Evolutionary conservation across 1,140 invertebrate genomes (phyloP).

Genomic region (Tetramorium simillimum): DNA sequence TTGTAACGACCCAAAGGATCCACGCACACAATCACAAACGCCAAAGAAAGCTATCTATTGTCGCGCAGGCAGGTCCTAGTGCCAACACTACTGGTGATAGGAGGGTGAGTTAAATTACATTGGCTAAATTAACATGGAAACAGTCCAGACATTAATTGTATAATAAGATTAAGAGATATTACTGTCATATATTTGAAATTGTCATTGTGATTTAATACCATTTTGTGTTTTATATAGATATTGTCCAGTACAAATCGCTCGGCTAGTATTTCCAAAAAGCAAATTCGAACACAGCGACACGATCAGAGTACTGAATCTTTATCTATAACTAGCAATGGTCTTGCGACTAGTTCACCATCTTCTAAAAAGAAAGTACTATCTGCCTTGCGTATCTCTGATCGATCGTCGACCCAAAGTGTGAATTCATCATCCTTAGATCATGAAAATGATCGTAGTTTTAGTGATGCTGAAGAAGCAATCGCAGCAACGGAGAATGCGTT

Average conservation of each 20-base stretch:
- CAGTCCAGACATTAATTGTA: not conserved
- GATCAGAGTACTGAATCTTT: constrained; percentile 76
- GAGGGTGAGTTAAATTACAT: constrained; percentile 75
- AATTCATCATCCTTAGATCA: constrained; percentile 78
- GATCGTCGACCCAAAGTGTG: constrained; percentile 75
- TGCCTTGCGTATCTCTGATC: constrained; percentile 75
- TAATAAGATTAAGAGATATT: constrained; percentile 3
- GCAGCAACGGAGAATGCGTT: constrained; percentile 80
- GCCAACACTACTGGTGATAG: constrained; percentile 77
- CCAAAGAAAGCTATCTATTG: constrained; percentile 81
- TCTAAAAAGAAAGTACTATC: constrained; percentile 76
- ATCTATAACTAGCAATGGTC: constrained; percentile 81
- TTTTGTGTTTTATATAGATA: constrained; percentile 53
- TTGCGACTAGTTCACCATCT: constrained; percentile 77
- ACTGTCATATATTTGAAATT: not conserved
- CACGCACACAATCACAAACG: constrained; percentile 78
- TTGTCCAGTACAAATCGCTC: constrained; percentile 75
- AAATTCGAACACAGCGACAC: constrained; percentile 74
- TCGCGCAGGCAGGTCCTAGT: constrained; percentile 78
- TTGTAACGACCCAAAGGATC: constrained; percentile 80
- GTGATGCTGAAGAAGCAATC: constrained; percentile 84
- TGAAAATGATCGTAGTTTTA: constrained; percentile 82
- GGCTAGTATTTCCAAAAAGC: constrained; percentile 76
- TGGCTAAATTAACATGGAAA: not conserved
- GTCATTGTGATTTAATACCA: not conserved